Conservation (phyloP, 64 coral and sea anemone species). For the Montipora capricornis region DNA sequence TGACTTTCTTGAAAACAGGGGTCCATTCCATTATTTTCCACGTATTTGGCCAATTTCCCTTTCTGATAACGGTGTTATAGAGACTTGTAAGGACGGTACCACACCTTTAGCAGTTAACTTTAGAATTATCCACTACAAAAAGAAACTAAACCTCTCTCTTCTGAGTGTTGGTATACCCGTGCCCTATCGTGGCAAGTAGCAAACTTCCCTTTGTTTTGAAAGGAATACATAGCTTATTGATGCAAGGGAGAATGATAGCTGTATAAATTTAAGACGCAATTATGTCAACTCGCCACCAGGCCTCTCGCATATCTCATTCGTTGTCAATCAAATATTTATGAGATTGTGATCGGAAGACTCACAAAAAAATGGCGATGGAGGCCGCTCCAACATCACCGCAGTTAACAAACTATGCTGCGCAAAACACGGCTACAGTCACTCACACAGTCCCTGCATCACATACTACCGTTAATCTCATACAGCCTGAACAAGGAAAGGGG, state of each 20-base stretch:
- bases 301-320: constrained; percentile 15
- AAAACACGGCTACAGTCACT: constrained; percentile 85
- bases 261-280: too few relatives aligned
- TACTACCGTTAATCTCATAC: constrained; percentile 94
- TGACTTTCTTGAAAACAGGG: too few relatives aligned
- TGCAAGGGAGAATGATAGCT: too few relatives aligned
- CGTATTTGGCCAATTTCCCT: too few relatives aligned
- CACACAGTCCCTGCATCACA: constrained; percentile 92
- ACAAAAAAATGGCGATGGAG: constrained; percentile 99
- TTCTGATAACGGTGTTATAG: too few relatives aligned
- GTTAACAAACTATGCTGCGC: constrained; percentile 89
- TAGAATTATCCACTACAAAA: too few relatives aligned
- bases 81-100: too few relatives aligned
- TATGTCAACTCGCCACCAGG: not conserved
- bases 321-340: constrained; percentile 98
- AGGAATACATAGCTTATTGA: too few relatives aligned
- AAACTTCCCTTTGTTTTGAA: not conserved
- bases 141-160: too few relatives aligned
- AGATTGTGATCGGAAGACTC: constrained; percentile 71
- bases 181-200: not conserved
- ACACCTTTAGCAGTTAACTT: too few relatives aligned
- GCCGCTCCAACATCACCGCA: constrained; percentile 96
- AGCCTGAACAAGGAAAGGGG: constrained; percentile 94
- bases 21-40: too few relatives aligned
- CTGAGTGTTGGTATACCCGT: not conserved